Conservation (phyloP, 2,888 invertebrate genomes). For the Agonopterix arenella region DNA sequence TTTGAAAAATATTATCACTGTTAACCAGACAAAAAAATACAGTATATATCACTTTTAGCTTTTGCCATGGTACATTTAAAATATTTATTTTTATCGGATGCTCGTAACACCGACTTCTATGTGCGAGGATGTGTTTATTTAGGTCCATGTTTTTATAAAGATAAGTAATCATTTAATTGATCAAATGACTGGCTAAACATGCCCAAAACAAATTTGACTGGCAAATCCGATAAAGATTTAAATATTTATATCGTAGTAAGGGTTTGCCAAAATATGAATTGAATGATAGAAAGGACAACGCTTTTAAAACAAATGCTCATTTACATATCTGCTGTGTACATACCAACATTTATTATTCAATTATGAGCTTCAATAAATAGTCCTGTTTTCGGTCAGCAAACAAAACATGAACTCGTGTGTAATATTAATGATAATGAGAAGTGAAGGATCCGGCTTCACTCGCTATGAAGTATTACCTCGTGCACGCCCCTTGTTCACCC, state of each 20-base stretch:
- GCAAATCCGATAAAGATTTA: no score
- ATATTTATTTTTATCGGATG: background rate
- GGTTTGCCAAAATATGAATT: no score
- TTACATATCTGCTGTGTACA: no score
- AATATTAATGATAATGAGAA: no score
- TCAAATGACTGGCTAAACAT: background rate
- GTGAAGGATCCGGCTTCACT: background rate
- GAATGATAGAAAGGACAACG: no score
- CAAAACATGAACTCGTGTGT: no score
- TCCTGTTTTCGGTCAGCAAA: no score
- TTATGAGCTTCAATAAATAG: no score
- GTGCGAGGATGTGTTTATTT: background rate
- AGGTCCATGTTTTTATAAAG: background rate
- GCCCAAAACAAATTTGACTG: background rate
- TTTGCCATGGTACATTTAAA: no score
- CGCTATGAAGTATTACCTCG: slow-evolving; percentile 1
- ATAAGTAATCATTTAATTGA: background rate
- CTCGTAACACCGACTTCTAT: background rate
- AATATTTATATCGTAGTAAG: no score
- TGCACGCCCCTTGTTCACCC: slow-evolving; percentile 10
- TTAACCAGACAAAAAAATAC: background rate
- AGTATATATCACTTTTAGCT: no score
- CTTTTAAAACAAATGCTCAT: background rate
- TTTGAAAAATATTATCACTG: slow-evolving; percentile 4
- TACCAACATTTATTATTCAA: no score